phyloP scores from a whole-genome alignment of 2,797 vertebrate genomes.

The Aldrovandia affinis region DNA sequence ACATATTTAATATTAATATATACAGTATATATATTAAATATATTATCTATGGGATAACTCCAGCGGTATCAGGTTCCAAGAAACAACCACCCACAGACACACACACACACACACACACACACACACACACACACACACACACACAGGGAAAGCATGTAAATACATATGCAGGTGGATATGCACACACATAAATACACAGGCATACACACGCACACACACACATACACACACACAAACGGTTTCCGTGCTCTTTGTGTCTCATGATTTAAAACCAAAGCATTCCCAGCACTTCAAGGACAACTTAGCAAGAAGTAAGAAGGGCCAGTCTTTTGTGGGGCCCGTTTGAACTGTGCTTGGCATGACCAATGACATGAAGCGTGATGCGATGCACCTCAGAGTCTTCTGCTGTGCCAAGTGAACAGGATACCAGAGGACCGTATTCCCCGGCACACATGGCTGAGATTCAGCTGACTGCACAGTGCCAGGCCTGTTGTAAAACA shows the following conservation, averaged over 20 bases:
- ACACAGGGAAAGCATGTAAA: background rate
- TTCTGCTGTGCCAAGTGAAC: constrained; percentile 28
- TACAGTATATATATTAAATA: no score
- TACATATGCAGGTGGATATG: background rate
- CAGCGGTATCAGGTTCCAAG: constrained; percentile 10
- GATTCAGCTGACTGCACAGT: constrained; percentile 38
- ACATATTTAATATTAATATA: no score
- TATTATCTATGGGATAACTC: constrained; percentile 22
- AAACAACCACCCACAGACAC: constrained; percentile 10
- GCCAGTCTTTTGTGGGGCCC: constrained; percentile 23
- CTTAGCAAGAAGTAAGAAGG: background rate
- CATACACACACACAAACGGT: constrained; percentile 12
- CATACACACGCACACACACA: constrained; percentile 24
- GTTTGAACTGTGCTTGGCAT: constrained; percentile 49
- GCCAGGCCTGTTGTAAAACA: constrained; percentile 19
- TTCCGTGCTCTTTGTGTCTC: background rate
- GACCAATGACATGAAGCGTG: background rate
- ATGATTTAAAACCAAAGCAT: background rate
- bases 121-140: constrained; percentile 27
- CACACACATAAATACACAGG: constrained; percentile 26
- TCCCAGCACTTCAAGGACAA: constrained; percentile 21
- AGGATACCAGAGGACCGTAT: background rate
- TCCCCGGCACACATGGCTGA: constrained; percentile 37
- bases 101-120: constrained; percentile 17
- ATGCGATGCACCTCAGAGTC: constrained; percentile 23